phyloP scores from a whole-genome alignment of 2,888 invertebrate species.

The Athetis lepigone region DNA sequence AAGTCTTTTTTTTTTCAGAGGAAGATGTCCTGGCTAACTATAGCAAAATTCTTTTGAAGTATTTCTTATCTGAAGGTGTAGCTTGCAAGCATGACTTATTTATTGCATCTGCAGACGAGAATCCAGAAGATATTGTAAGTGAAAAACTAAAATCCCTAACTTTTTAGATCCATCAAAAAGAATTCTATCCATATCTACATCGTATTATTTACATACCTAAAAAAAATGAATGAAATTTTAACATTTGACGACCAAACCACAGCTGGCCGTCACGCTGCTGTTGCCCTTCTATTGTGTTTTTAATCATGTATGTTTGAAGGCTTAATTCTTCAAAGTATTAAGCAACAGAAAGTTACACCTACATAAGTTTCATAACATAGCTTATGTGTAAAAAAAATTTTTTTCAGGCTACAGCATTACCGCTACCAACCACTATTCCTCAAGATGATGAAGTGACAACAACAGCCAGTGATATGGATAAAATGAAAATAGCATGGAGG shows the following conservation, averaged over 20 bases:
- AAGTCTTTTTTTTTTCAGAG: constrained; percentile 89
- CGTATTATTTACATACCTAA: no score
- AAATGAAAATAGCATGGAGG: constrained; percentile 97
- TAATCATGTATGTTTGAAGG: no score
- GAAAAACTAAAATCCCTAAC: neutral
- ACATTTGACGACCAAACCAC: no score
- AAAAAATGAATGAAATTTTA: no score
- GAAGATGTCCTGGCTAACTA: constrained; percentile 95
- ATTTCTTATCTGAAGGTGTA: constrained; percentile 97
- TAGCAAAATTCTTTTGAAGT: constrained; percentile 94
- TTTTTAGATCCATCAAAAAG: no score
- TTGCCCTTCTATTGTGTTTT: no score
- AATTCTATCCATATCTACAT: neutral
- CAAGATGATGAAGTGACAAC: constrained; percentile 81
- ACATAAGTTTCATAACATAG: neutral
- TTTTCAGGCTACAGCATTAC: constrained; percentile 87
- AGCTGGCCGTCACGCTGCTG: no score
- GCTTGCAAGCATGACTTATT: constrained; percentile 93
- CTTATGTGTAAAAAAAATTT: neutral
- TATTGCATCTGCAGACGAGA: constrained; percentile 93
- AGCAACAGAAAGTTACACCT: neutral
- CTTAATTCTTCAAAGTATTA: no score
- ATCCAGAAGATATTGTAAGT: constrained; percentile 92
- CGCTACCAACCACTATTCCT: constrained; percentile 87
- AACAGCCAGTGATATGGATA: constrained; percentile 79